A percentile compares a stretch with the other conserved stretches of the same genome.
These are phyloP conservation scores for Elmis aenea DNA, from an alignment of 2,888 invertebrate genomes.

Conservation along the genomic window DNA sequence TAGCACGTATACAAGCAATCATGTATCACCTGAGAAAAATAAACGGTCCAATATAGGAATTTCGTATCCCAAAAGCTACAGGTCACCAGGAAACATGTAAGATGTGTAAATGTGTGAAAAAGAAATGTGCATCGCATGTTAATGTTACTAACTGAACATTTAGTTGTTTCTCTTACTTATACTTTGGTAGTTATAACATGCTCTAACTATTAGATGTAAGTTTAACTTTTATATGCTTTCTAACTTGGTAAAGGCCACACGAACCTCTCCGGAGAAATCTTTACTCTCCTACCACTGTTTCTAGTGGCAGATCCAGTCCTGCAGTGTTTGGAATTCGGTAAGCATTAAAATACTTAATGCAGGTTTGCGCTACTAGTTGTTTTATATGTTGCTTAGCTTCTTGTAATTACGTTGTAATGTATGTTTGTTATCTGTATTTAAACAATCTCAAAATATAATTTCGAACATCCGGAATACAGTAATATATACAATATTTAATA, in stretches of 20 bases:
- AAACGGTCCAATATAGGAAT: slow-evolving; percentile 51
- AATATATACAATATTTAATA: too few relatives aligned
- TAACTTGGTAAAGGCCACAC: slow-evolving; percentile 17
- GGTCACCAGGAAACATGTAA: slow-evolving; percentile 50
- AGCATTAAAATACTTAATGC: too few relatives aligned
- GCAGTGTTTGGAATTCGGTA: slow-evolving; percentile 33
- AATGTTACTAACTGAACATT: not conserved
- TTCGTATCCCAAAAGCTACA: slow-evolving; percentile 48
- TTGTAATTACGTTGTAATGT: too few relatives aligned
- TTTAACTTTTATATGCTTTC: slow-evolving; percentile 6
- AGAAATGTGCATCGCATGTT: not conserved
- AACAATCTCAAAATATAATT: too few relatives aligned
- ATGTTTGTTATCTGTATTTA: too few relatives aligned
- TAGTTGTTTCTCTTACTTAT: not conserved
- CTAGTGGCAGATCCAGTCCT: slow-evolving; percentile 41
- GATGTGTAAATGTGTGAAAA: slow-evolving; percentile 24
- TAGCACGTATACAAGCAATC: slow-evolving; percentile 30
- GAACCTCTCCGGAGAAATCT: slow-evolving; percentile 35
- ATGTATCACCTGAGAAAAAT: slow-evolving; percentile 51
- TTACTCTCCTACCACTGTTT: slow-evolving; percentile 37
- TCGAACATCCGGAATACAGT: too few relatives aligned
- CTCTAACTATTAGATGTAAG: not conserved
- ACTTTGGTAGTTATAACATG: not conserved
- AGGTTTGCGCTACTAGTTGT: too few relatives aligned
- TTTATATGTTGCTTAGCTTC: too few relatives aligned